These are phyloP conservation scores for Pachyseris speciosa DNA, from an alignment of 64 coral and sea anemone genomes.

Conservation along the genomic window DNA sequence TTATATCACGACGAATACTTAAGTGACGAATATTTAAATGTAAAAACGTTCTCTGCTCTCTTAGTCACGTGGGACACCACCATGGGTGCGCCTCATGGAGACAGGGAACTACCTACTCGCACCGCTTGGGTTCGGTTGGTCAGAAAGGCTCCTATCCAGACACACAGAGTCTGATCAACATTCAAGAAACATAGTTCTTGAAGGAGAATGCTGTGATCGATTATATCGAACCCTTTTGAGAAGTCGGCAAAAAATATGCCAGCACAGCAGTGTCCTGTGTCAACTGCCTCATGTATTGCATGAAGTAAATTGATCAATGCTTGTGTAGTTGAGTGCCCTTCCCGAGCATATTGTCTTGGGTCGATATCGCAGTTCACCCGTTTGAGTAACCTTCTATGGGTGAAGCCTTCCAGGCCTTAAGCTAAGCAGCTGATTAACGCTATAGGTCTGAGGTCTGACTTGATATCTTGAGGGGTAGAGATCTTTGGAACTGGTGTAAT, in stretches of 20 bases:
- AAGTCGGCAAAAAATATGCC: constrained; percentile 39
- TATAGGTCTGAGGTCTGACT: constrained; percentile 27
- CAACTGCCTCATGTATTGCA: constrained; percentile 30
- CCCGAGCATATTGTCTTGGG: constrained; percentile 35
- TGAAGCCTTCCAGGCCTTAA: constrained; percentile 18
- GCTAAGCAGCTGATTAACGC: constrained; percentile 22
- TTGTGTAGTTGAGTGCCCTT: constrained; percentile 21
- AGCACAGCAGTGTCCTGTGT: not conserved
- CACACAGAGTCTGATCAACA: constrained; percentile 26
- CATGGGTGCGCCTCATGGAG: constrained; percentile 37
- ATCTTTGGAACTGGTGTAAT: constrained; percentile 43
- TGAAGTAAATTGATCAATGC: constrained; percentile 48
- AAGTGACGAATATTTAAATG: too few species aligned
- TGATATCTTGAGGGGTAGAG: constrained; percentile 17
- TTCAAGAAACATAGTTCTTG: not conserved
- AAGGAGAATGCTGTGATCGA: constrained; percentile 40
- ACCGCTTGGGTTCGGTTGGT: constrained; percentile 64
- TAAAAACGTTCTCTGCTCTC: too few species aligned
- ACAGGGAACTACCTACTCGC: constrained; percentile 38
- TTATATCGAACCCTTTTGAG: constrained; percentile 52
- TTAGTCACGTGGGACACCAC: constrained; percentile 45
- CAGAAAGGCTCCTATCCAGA: constrained; percentile 50
- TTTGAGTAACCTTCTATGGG: constrained; percentile 10
- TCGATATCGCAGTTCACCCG: constrained; percentile 11
- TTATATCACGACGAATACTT: too few species aligned